Evolutionary conservation across 2,888 invertebrate genomes (phyloP).

Genomic region (Tiliacea citrago): DNA sequence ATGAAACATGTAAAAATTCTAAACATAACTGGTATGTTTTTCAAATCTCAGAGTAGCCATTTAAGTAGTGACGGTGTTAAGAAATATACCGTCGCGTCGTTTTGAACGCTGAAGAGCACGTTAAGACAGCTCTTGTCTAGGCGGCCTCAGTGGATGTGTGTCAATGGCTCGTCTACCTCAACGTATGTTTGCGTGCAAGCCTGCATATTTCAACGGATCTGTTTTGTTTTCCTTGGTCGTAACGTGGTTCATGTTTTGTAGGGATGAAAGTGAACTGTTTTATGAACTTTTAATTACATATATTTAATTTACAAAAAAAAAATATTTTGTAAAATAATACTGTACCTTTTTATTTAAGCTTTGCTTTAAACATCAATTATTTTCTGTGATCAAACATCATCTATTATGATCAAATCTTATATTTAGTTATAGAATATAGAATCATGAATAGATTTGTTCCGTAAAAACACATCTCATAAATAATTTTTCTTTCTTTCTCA

Average conservation of each 20-base stretch:
- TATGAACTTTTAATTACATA: no score
- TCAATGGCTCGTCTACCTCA: constrained; percentile 38
- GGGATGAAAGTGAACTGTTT: neutral
- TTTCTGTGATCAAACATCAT: neutral
- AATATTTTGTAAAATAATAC: neutral
- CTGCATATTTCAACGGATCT: constrained; percentile 35
- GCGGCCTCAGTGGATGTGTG: constrained; percentile 29
- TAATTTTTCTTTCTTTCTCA: no score
- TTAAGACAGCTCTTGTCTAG: constrained; percentile 30
- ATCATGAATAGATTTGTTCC: no score
- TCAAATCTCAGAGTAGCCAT: neutral
- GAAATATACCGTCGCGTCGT: constrained; percentile 22
- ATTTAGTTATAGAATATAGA: no score
- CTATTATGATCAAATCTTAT: no score
- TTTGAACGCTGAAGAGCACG: constrained; percentile 38
- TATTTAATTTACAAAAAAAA: no score
- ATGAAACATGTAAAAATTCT: no score
- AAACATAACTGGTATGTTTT: neutral
- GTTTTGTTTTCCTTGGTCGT: constrained; percentile 33
- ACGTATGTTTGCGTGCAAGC: constrained; percentile 29
- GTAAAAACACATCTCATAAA: no score
- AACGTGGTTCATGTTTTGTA: constrained; percentile 3
- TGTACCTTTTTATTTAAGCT: no score
- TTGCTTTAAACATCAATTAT: neutral
- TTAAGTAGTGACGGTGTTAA: constrained; percentile 16